These are phyloP conservation scores for Dryobota labecula DNA, from an alignment of 2,888 invertebrate genomes.

Conservation along the genomic window DNA sequence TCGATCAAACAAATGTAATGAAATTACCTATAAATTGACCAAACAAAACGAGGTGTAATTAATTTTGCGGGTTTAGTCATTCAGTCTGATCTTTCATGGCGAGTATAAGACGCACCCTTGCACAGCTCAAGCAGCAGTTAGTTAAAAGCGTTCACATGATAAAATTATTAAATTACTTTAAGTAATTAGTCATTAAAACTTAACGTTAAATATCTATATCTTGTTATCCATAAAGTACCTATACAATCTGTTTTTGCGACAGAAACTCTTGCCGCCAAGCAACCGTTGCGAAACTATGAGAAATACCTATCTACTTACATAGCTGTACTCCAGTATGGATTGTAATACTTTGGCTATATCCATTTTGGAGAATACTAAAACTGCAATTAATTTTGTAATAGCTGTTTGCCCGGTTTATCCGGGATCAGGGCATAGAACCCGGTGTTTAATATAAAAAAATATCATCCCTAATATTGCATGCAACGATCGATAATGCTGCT, in stretches of 20 bases:
- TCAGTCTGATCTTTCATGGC: neutral
- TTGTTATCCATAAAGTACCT: neutral
- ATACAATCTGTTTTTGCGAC: conserved; percentile 5
- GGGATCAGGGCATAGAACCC: conserved; percentile 22
- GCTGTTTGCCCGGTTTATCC: neutral
- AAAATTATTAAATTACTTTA: neutral
- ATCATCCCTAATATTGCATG: conserved; percentile 17
- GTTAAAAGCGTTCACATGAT: neutral
- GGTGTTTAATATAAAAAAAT: conserved; percentile 11
- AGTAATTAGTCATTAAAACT: neutral
- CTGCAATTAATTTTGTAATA: neutral
- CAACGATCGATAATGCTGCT: conserved; percentile 29
- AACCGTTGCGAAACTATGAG: neutral
- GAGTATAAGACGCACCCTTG: neutral
- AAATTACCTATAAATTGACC: neutral
- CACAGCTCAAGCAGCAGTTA: neutral
- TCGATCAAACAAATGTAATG: conserved; percentile 42
- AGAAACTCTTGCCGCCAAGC: neutral
- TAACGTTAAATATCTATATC: too few species aligned
- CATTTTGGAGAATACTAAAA: neutral
- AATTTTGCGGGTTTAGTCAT: neutral
- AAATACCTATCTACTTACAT: neutral
- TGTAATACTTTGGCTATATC: too few species aligned
- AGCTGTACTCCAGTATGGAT: too few species aligned
- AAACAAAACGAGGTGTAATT: neutral